Evolutionary conservation across 2,113 vertebrate genomes (phyloP).

Genomic region (Tylochromis polylepis): DNA sequence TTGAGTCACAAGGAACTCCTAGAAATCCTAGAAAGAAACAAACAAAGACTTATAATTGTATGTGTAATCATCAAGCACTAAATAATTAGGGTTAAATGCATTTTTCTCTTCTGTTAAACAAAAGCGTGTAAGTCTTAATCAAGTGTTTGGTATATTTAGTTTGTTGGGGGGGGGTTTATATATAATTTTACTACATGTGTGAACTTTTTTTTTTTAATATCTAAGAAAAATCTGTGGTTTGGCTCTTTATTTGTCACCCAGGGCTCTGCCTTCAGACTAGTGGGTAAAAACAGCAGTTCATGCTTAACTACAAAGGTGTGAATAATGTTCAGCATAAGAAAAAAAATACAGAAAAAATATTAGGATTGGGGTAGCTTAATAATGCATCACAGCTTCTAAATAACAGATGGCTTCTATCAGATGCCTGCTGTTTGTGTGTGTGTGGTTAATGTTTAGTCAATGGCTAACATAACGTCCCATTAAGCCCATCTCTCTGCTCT

Average conservation of each 20-base stretch:
- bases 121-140: background rate
- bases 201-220: background rate
- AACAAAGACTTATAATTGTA: background rate
- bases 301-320: background rate
- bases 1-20: background rate
- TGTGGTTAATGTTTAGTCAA: slow-evolving; percentile 64
- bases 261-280: background rate
- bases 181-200: background rate
- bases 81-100: background rate
- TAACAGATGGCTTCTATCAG: slow-evolving; percentile 63
- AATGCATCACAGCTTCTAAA: slow-evolving; percentile 11
- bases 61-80: background rate
- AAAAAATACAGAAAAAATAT: background rate
- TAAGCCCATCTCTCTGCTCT: slow-evolving; percentile 41
- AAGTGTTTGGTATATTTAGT: background rate
- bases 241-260: background rate
- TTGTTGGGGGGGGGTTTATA: background rate
- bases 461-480: slow-evolving; percentile 57
- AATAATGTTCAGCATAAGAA: background rate
- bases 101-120: background rate
- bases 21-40: background rate
- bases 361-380: background rate
- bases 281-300: background rate
- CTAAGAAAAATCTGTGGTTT: background rate
- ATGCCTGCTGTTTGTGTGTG: slow-evolving; percentile 7